These are phyloP conservation scores for Drosophila subpulchrella DNA, from an alignment of 1,140 invertebrate species.

Conservation along the genomic window DNA sequence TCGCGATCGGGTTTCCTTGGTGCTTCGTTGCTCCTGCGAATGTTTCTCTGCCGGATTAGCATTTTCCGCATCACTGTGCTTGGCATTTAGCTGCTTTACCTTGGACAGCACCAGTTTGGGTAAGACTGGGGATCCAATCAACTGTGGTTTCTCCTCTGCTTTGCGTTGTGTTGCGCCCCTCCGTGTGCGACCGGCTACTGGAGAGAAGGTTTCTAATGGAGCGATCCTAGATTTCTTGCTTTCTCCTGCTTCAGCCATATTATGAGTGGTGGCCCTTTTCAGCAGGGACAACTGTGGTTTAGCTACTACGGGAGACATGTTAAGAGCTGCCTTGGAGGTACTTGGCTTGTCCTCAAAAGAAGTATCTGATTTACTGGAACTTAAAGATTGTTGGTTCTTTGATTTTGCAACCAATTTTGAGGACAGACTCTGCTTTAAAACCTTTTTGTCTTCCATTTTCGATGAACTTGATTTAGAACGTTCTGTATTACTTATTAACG, in stretches of 20 bases:
- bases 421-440: conserved; percentile 3
- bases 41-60: conserved; percentile 35
- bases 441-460: background rate
- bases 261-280: conserved; percentile 34
- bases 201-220: conserved; percentile 17
- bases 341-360: conserved; percentile 37
- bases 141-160: background rate
- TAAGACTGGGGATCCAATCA: conserved; percentile 66
- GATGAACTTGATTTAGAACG: conserved; percentile 9
- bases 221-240: conserved; percentile 32
- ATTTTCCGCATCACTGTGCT: conserved; percentile 53
- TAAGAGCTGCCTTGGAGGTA: conserved; percentile 28
- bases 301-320: conserved; percentile 1
- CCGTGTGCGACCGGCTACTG: conserved; percentile 64
- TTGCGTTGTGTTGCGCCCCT: conserved; percentile 23
- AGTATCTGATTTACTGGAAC: background rate
- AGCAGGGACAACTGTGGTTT: conserved; percentile 45
- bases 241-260: background rate
- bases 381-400: background rate
- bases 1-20: conserved; percentile 39
- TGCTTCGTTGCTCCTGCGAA: background rate
- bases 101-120: conserved; percentile 62
- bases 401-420: conserved; percentile 4
- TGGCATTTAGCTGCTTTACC: conserved; percentile 36
- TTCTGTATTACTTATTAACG: background rate